Conservation (phyloP, 1,140 invertebrate species). For the Dysdera silvatica region DNA sequence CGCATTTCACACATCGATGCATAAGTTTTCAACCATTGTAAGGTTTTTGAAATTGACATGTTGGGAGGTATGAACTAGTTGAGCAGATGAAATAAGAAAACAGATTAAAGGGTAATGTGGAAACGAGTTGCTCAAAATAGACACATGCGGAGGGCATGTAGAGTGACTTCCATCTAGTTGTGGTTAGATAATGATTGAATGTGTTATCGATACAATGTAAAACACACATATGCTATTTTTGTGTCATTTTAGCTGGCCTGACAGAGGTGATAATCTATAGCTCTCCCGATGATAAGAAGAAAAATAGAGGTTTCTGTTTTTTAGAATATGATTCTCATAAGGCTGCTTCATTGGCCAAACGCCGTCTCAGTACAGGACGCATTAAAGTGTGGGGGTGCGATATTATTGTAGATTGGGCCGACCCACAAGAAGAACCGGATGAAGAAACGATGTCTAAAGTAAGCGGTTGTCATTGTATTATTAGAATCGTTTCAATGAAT, state of each 20-base stretch:
- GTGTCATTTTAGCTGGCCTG: slow-evolving; percentile 70
- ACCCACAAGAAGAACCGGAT: slow-evolving; percentile 98
- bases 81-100: no score
- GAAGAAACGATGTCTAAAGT: slow-evolving; percentile 98
- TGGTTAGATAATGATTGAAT: no score
- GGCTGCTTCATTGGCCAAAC: slow-evolving; percentile 92
- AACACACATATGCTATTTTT: slow-evolving; percentile 42
- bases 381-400: slow-evolving; percentile 98
- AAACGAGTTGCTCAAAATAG: no score
- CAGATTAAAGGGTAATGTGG: no score
- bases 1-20: no score
- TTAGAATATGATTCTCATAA: slow-evolving; percentile 99
- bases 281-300: slow-evolving; percentile 97
- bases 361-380: slow-evolving; percentile 80
- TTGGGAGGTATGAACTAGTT: no score
- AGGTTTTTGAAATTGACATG: no score
- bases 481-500: not conserved
- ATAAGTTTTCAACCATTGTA: no score
- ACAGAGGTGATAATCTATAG: slow-evolving; percentile 99
- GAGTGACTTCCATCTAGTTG: no score
- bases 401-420: slow-evolving; percentile 99
- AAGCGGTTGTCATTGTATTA: slow-evolving; percentile 19
- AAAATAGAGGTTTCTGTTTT: slow-evolving; percentile 99
- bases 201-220: no score
- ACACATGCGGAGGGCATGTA: no score